These are phyloP conservation scores for Dasyprocta punctata DNA, from an alignment of 2,113 vertebrate species.

Conservation along the genomic window DNA sequence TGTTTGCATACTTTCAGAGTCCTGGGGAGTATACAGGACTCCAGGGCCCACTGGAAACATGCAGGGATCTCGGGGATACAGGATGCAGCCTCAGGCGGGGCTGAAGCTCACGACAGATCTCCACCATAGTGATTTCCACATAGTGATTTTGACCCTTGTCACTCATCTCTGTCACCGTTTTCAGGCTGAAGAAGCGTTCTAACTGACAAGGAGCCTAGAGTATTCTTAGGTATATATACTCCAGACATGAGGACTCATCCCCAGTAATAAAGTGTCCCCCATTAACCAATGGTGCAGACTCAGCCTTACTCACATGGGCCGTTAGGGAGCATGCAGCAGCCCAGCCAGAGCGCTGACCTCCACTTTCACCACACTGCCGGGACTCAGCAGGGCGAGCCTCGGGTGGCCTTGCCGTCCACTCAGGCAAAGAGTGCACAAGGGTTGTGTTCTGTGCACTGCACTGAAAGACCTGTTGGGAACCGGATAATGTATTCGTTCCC, in stretches of 20 bases:
- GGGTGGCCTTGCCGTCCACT: not conserved
- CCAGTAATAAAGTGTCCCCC: not conserved
- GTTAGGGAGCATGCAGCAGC: not conserved
- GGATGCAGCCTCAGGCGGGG: not conserved
- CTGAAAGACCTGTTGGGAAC: not conserved
- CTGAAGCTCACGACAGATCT: not conserved
- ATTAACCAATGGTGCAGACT: not conserved
- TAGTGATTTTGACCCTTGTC: not conserved
- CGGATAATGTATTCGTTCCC: not conserved
- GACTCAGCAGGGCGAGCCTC: not conserved
- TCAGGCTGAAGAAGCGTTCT: not conserved
- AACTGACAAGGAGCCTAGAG: not conserved
- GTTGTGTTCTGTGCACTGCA: not conserved
- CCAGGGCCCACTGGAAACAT: not conserved
- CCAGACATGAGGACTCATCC: not conserved
- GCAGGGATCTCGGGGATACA: not conserved
- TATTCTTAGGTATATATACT: not conserved
- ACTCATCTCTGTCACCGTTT: not conserved
- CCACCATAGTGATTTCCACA: not conserved
- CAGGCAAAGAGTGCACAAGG: not conserved
- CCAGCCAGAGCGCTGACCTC: not conserved
- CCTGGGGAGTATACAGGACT: not conserved
- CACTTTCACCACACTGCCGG: not conserved
- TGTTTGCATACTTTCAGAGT: not conserved
- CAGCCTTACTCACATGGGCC: too few relatives aligned